Percentiles rank a stretch among this genome's conserved stretches.
Evolutionary conservation across 2,797 vertebrate genomes (phyloP).

Genomic region (Sciurus vulgaris): DNA sequence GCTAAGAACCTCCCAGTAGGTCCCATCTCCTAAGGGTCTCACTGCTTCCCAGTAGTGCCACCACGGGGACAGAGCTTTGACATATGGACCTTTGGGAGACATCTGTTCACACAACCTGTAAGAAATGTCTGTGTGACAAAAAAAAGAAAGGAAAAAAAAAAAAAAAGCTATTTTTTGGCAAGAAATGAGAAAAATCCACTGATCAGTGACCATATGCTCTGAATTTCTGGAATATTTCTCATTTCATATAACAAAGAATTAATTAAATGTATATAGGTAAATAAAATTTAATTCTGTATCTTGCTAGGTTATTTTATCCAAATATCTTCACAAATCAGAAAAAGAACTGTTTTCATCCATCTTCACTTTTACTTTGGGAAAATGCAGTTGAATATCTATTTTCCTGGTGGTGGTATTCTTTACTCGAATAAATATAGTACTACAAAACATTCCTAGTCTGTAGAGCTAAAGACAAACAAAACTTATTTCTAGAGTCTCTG

Average conservation of each 20-base stretch:
- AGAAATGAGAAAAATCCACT: background rate
- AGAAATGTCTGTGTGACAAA: background rate
- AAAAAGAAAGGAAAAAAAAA: background rate
- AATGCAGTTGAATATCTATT: conserved; percentile 39
- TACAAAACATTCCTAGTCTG: conserved; percentile 51
- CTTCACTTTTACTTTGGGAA: conserved; percentile 52
- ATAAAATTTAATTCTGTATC: conserved; percentile 17
- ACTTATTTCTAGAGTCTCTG: conserved; percentile 41
- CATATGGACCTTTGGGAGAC: background rate
- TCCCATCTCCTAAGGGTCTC: background rate
- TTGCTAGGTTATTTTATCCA: conserved; percentile 27
- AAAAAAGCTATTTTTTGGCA: background rate
- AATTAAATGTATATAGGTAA: conserved; percentile 44
- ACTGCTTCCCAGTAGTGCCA: background rate
- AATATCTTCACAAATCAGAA: conserved; percentile 52
- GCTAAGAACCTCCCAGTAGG: background rate
- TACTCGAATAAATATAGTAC: conserved; percentile 43
- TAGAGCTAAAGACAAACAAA: conserved; percentile 61
- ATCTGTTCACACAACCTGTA: background rate
- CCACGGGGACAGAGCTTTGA: background rate
- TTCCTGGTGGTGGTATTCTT: conserved; percentile 31
- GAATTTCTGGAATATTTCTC: conserved; percentile 56
- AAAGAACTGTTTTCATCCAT: background rate
- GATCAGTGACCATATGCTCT: background rate
- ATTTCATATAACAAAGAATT: conserved; percentile 38